Conservation (phyloP, 2,888 invertebrate genomes). For the Volucella zonaria region DNA sequence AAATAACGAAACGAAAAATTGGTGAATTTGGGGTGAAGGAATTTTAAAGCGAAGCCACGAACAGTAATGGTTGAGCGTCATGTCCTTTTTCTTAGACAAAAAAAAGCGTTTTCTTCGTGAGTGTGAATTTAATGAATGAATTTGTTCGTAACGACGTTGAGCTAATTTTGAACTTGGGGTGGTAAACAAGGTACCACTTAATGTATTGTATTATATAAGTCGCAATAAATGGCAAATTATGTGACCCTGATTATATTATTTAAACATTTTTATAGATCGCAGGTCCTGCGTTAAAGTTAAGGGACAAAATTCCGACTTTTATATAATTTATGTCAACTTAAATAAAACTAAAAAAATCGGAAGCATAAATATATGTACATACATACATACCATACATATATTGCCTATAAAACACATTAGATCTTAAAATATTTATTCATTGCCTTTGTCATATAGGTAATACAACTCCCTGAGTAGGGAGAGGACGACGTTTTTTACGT, state of each 20-base stretch:
- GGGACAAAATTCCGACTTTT: too few species aligned
- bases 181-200: slow-evolving; percentile 33
- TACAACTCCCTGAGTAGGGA: too few species aligned
- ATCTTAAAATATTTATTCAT: too few species aligned
- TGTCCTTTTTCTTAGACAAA: slow-evolving; percentile 3
- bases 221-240: slow-evolving; percentile 37
- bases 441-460: too few species aligned
- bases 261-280: too few species aligned
- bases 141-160: slow-evolving; percentile 33
- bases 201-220: slow-evolving; percentile 43
- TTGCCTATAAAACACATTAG: too few species aligned
- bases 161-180: slow-evolving; percentile 50
- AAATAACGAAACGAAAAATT: slow-evolving; percentile 33
- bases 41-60: slow-evolving; percentile 25
- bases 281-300: too few species aligned
- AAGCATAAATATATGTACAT: too few species aligned
- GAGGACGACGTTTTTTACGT: too few species aligned
- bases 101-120: slow-evolving; percentile 13
- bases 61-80: background rate
- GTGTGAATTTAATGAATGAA: slow-evolving; percentile 58
- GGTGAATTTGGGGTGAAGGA: slow-evolving; percentile 6
- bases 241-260: slow-evolving; percentile 14
- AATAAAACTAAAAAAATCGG: too few species aligned
- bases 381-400: too few species aligned
- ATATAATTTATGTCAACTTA: too few species aligned